Evolutionary conservation across 2,888 invertebrate genomes (phyloP).

Genomic region (Leptinotarsa tumamoca): DNA sequence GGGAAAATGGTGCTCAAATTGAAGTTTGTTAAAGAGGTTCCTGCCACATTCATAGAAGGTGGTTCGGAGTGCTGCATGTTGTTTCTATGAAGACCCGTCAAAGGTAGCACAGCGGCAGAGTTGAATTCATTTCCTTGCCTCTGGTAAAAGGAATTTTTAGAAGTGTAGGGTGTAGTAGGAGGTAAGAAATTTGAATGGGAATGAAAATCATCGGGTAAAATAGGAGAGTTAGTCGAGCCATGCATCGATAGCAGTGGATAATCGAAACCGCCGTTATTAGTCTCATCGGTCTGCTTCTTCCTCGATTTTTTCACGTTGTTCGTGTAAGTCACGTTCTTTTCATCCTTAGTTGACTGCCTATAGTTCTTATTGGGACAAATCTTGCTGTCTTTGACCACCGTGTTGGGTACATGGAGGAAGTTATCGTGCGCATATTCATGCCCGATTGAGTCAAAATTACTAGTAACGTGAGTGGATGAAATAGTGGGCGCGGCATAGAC

Average conservation of each 20-base stretch:
- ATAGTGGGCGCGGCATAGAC: slow-evolving; percentile 57
- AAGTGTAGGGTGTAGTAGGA: slow-evolving; percentile 62
- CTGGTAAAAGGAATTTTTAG: slow-evolving; percentile 63
- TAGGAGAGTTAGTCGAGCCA: slow-evolving; percentile 63
- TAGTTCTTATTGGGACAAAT: slow-evolving; percentile 42
- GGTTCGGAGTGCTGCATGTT: slow-evolving; percentile 60
- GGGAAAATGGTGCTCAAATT: slow-evolving; percentile 87
- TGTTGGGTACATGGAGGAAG: slow-evolving; percentile 41
- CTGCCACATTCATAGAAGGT: slow-evolving; percentile 60
- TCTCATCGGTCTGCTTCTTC: slow-evolving; percentile 53
- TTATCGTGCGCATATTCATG: slow-evolving; percentile 20
- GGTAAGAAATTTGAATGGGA: slow-evolving; percentile 61
- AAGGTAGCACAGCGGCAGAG: slow-evolving; percentile 54
- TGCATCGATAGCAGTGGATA: slow-evolving; percentile 63
- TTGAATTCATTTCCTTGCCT: slow-evolving; percentile 58
- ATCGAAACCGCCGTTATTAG: slow-evolving; percentile 58
- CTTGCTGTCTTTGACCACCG: slow-evolving; percentile 41
- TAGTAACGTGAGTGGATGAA: slow-evolving; percentile 58
- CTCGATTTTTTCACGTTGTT: slow-evolving; percentile 55
- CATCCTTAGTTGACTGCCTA: slow-evolving; percentile 38
- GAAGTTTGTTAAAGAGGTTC: slow-evolving; percentile 78
- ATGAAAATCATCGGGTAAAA: slow-evolving; percentile 66
- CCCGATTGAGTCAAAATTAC: slow-evolving; percentile 53
- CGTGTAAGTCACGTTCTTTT: slow-evolving; percentile 38
- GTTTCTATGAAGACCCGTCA: slow-evolving; percentile 53